These are phyloP conservation scores for Eudyptes chrysolophus DNA, from an alignment of 2,113 vertebrate genomes.

Conservation along the genomic window DNA sequence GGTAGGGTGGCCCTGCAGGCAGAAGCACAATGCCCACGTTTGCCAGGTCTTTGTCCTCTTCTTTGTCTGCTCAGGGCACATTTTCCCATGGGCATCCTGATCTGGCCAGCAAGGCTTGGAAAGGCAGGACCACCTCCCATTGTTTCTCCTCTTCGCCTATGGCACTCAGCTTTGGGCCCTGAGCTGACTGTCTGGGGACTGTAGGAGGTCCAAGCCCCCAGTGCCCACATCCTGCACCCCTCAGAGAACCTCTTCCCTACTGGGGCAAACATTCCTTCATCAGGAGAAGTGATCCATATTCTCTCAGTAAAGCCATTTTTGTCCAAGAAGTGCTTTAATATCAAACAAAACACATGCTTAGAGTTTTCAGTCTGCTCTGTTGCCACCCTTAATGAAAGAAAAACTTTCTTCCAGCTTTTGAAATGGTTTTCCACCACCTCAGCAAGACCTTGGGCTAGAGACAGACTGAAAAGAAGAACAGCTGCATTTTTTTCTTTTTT, in stretches of 20 bases:
- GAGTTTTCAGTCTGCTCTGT: background rate
- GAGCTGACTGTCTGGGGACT: background rate
- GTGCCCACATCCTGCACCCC: background rate
- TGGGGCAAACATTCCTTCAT: background rate
- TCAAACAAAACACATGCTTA: background rate
- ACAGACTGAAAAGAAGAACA: background rate
- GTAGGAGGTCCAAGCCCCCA: background rate
- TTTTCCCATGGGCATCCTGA: background rate
- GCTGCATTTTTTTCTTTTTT: background rate
- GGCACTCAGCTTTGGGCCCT: background rate
- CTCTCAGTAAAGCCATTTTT: background rate
- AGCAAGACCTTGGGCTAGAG: conserved; percentile 1
- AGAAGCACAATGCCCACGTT: fast-evolving
- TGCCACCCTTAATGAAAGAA: background rate
- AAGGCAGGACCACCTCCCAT: background rate
- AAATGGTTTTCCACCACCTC: background rate
- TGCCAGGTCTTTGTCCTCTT: background rate
- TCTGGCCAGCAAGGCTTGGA: background rate
- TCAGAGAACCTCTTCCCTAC: background rate
- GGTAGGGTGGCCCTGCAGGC: background rate
- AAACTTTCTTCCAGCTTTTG: background rate
- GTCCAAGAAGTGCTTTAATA: background rate
- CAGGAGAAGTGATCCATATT: background rate
- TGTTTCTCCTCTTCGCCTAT: background rate
- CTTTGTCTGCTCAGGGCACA: background rate